These are phyloP conservation scores for Atrichornis clamosus DNA, from an alignment of 2,113 vertebrate genomes.

Conservation along the genomic window DNA sequence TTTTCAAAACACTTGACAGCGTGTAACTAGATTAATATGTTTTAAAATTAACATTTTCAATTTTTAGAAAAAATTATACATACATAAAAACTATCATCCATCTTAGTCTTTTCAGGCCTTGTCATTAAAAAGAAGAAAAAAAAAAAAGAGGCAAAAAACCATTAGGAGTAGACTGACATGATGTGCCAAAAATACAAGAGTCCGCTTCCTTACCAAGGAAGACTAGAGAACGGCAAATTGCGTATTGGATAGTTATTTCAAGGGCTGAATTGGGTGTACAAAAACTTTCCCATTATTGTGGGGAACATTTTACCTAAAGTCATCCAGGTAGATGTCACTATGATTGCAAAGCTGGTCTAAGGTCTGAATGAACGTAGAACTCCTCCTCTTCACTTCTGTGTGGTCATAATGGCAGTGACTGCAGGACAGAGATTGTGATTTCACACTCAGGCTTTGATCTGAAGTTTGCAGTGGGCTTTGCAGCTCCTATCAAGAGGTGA, in stretches of 20 bases:
- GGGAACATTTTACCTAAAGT: background rate
- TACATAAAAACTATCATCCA: background rate
- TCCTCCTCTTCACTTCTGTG: background rate
- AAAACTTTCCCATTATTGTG: background rate
- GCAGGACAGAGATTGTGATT: background rate
- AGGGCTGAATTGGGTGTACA: background rate
- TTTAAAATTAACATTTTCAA: background rate
- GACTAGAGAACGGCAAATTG: background rate
- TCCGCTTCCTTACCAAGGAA: background rate
- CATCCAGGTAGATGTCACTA: background rate
- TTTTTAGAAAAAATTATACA: background rate
- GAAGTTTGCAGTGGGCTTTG: background rate
- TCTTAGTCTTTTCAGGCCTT: background rate
- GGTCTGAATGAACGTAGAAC: accelerated
- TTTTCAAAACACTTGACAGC: background rate
- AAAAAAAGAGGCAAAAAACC: accelerated
- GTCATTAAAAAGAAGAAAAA: background rate
- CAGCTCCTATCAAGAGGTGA: background rate
- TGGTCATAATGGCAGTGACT: background rate
- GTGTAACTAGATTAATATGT: background rate
- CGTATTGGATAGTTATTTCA: background rate
- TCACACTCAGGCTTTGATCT: background rate
- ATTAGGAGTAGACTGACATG: background rate
- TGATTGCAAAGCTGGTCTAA: background rate
- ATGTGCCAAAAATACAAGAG: background rate